These are phyloP conservation scores for Lagria hirta DNA, from an alignment of 2,888 invertebrate species.

Conservation along the genomic window DNA sequence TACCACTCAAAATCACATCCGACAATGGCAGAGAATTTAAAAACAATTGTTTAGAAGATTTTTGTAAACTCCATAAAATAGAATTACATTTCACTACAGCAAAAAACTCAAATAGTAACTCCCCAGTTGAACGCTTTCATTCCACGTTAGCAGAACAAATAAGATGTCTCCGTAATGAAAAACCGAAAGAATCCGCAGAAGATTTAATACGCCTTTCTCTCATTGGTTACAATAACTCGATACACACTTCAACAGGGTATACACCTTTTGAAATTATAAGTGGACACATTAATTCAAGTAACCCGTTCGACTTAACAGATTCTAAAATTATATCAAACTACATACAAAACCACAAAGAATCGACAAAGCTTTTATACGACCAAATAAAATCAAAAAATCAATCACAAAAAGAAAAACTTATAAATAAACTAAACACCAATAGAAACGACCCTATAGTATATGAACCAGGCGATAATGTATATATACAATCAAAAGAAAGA, in stretches of 20 bases:
- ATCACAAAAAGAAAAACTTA: slow-evolving; percentile 11
- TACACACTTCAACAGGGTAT: slow-evolving; percentile 21
- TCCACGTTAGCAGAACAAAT: slow-evolving; percentile 9
- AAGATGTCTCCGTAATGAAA: slow-evolving; percentile 1
- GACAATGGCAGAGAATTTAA: slow-evolving; percentile 4
- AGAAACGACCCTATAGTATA: slow-evolving; percentile 15
- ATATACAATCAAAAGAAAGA: slow-evolving; percentile 18
- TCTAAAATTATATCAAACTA: slow-evolving; percentile 20
- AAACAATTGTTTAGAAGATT: slow-evolving; percentile 3
- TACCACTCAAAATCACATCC: slow-evolving; percentile 6
- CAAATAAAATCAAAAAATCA: slow-evolving; percentile 20
- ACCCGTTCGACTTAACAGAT: slow-evolving; percentile 27
- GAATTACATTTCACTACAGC: slow-evolving; percentile 6
- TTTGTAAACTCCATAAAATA: slow-evolving; percentile 9
- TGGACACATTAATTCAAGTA: slow-evolving; percentile 16
- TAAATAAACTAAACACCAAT: slow-evolving; percentile 14
- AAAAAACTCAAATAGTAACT: slow-evolving; percentile 8
- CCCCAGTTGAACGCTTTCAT: slow-evolving; percentile 4
- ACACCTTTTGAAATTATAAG: slow-evolving; percentile 26
- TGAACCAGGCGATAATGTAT: not conserved
- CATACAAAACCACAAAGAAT: slow-evolving; percentile 19
- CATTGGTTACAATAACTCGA: slow-evolving; percentile 24
- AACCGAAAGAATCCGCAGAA: slow-evolving; percentile 3
- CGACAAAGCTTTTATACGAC: no score
- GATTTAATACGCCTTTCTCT: slow-evolving; percentile 17